Evolutionary conservation across 2,113 vertebrate species (phyloP).

Genomic region (Tetrax tetrax): DNA sequence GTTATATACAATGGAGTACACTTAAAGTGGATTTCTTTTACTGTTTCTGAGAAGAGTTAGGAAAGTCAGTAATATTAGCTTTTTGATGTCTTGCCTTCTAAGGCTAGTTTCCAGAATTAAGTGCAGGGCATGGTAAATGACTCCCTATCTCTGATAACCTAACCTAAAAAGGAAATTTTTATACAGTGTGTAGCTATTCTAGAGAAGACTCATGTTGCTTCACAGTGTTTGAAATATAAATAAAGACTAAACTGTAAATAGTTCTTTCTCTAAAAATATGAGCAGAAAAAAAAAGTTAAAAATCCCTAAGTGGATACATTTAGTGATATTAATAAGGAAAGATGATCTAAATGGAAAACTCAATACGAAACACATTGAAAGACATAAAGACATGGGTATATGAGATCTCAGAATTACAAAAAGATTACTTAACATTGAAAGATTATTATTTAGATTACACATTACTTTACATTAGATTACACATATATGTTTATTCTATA

Average conservation of each 20-base stretch:
- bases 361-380: not conserved
- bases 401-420: not conserved
- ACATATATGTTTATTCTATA: not conserved
- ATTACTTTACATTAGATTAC: not conserved
- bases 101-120: not conserved
- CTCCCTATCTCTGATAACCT: not conserved
- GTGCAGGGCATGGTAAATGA: not conserved
- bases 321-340: not conserved
- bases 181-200: not conserved
- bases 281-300: not conserved
- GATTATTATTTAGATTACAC: not conserved
- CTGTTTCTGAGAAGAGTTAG: not conserved
- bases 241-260: not conserved
- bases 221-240: not conserved
- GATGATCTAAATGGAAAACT: not conserved
- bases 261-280: not conserved
- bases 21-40: not conserved
- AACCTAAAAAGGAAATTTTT: not conserved
- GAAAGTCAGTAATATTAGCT: not conserved
- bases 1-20: not conserved
- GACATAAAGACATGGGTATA: not conserved
- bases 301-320: not conserved
- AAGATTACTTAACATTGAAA: not conserved
- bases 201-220: not conserved
- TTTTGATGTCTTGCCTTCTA: not conserved